A percentile compares a stretch with the other conserved stretches of the same genome.
These are phyloP conservation scores for Ahaetulla prasina DNA, from an alignment of 2,113 vertebrate genomes.

Conservation along the genomic window DNA sequence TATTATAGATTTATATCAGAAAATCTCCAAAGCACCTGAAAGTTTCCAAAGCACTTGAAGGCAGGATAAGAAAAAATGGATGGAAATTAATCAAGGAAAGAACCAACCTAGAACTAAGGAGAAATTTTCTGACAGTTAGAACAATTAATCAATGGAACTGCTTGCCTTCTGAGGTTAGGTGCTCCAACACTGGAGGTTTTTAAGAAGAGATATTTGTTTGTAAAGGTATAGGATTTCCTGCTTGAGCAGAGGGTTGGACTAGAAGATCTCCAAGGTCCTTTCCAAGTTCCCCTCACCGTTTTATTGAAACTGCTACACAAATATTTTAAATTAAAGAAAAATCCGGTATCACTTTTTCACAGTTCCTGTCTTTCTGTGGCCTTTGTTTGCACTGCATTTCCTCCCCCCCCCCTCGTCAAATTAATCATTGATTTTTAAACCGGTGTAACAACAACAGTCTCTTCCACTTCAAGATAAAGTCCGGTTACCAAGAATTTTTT, in stretches of 20 bases:
- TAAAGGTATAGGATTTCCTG: background rate
- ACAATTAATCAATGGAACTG: background rate
- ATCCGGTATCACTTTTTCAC: background rate
- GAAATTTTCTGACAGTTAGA: background rate
- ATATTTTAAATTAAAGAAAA: background rate
- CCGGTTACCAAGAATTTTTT: background rate
- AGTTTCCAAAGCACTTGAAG: background rate
- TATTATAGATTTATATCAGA: background rate
- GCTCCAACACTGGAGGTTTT: background rate
- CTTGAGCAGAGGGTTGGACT: background rate
- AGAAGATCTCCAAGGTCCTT: background rate
- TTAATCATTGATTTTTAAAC: background rate
- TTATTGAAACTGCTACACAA: background rate
- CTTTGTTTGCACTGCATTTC: background rate
- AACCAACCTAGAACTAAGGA: background rate
- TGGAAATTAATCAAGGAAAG: background rate
- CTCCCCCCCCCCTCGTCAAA: background rate
- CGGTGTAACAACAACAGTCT: background rate
- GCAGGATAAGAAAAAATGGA: background rate
- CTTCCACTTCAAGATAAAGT: background rate
- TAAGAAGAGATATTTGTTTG: background rate
- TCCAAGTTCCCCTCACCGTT: background rate
- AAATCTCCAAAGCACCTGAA: background rate
- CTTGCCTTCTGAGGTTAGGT: background rate
- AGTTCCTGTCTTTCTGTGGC: background rate